Percentiles rank a stretch among this genome's conserved stretches.
Conservation (phyloP, 2,888 invertebrate species). For the Troides helena region DNA sequence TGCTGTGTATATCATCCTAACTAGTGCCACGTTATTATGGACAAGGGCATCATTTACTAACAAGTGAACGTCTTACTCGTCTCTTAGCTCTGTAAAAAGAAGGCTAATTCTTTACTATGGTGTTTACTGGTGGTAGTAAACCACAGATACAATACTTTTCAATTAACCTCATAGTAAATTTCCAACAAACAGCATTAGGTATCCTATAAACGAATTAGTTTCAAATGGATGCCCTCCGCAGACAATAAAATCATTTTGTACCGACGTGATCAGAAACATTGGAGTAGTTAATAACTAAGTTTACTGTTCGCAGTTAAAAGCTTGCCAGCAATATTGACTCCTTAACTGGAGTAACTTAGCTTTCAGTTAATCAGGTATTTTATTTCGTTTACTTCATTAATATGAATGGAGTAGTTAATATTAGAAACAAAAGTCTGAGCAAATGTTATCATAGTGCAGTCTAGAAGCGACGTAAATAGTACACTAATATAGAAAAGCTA, state of each 20-base stretch:
- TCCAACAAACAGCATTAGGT: constrained; percentile 15
- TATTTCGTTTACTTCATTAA: background rate
- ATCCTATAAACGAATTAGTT: constrained; percentile 11
- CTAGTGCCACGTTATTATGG: no score
- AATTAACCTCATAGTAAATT: constrained; percentile 1
- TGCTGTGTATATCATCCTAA: no score
- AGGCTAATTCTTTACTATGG: no score
- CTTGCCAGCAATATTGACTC: constrained; percentile 1
- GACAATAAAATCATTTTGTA: constrained; percentile 12
- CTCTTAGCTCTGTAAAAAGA: no score
- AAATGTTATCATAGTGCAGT: no score
- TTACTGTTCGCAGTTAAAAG: constrained; percentile 14
- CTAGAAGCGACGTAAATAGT: no score
- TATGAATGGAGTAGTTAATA: no score
- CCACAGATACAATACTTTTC: background rate
- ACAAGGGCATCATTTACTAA: no score
- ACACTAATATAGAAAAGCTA: no score
- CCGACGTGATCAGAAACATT: constrained; percentile 14
- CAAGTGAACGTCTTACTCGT: no score
- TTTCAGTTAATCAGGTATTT: background rate
- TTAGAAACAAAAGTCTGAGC: no score
- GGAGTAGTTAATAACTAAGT: constrained; percentile 13
- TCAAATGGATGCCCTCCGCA: constrained; percentile 21
- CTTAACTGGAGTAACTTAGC: constrained; percentile 2
- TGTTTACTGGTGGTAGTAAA: no score